These are phyloP conservation scores for Myiozetetes cayanensis DNA, from an alignment of 2,113 vertebrate species.

Conservation along the genomic window DNA sequence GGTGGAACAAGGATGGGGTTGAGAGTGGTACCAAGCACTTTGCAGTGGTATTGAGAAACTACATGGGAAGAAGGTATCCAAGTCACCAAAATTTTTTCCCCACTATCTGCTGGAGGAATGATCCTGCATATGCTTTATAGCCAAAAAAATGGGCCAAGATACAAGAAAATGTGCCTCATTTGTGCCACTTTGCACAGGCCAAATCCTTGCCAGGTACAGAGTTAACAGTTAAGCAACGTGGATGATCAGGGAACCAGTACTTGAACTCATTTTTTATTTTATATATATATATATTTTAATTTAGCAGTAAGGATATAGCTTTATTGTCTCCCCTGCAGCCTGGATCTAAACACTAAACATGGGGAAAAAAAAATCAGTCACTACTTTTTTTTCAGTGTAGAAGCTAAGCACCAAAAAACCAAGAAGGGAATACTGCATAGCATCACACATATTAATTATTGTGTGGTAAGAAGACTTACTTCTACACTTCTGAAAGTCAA, in stretches of 20 bases:
- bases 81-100: background rate
- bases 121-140: background rate
- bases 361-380: background rate
- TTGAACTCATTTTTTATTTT: background rate
- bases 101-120: background rate
- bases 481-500: background rate
- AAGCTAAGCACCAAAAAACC: background rate
- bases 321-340: background rate
- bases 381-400: background rate
- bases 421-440: background rate
- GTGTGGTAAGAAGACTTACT: background rate
- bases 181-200: background rate
- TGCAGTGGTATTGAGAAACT: background rate
- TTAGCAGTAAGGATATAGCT: background rate
- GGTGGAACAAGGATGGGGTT: background rate
- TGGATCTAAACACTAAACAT: background rate
- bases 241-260: background rate
- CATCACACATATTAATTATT: background rate
- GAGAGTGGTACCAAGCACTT: background rate
- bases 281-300: background rate
- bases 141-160: background rate
- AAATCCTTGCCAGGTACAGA: background rate
- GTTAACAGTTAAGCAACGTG: background rate
- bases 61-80: background rate
- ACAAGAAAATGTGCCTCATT: background rate